Evolutionary conservation across 2,113 vertebrate species (phyloP), one percentile per base, ranked within the genome.

Genomic region (Nanorana parkeri): DNA sequence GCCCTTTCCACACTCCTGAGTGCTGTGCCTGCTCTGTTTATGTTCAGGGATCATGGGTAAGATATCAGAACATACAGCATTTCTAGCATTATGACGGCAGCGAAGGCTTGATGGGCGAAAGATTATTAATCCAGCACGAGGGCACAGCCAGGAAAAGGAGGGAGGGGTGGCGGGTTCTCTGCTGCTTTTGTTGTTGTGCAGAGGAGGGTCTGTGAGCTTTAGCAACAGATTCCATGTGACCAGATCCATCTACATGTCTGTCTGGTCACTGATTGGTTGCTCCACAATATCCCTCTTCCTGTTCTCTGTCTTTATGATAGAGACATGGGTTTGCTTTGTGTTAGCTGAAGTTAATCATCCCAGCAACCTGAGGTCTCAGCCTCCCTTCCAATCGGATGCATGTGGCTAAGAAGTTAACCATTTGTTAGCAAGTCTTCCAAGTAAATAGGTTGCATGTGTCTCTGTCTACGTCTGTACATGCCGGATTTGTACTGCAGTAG

Each of bases 211-310:
- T 66, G 69, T 47, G 52, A 83, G 86, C 84, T 88, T 86, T 84
- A 87, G 85, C 74, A 80, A 87, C 86, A 87, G 74, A 87, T 89
- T 88, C 89, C 88, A 87, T 91, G 88, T 88, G 88, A 85, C 86
- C 86, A 83, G 84, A 81, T 85, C 63, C 17, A 51, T 67, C 87
- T 84, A 17, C 86, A 81, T 80, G 60, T 84, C 87, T 85, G 86
- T 66, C 88, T 89, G 78, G 81, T 80, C 84, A 83, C 86, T 89
- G 89, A 90, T 91, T 89, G 90, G 87, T 82, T 88, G 80, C 80
- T 83, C 75, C 82, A 74, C 83, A 86, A 52, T 54, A 58, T 28
- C 60, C 72, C 36, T 73, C 63, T 67, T 82, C 29, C 71, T 68
- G 80, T 68, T 66, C 64, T 56, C 47, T 17, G 69, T 60, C 21